Evolutionary conservation across 1,140 invertebrate genomes (phyloP).

Genomic region (Lethocerus indicus): DNA sequence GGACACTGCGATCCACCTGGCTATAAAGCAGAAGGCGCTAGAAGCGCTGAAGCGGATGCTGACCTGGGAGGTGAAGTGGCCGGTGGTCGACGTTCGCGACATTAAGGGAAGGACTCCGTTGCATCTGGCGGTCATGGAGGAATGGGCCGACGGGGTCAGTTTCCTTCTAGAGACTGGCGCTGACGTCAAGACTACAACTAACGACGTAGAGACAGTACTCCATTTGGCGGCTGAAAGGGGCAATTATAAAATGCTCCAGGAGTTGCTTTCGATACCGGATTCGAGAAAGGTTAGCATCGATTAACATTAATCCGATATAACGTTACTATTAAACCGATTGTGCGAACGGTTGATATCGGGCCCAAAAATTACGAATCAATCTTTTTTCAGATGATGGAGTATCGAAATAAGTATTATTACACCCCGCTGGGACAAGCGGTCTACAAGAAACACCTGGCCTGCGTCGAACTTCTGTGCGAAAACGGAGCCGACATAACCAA

Average conservation of each 20-base stretch:
- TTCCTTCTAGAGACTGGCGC: conserved; percentile 49
- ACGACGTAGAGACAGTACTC: conserved; percentile 36
- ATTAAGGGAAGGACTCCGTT: conserved; percentile 52
- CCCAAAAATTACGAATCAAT: too few species aligned
- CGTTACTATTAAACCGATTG: too few species aligned
- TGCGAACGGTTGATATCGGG: too few species aligned
- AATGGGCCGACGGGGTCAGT: conserved; percentile 33
- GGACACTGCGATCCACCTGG: conserved; percentile 39
- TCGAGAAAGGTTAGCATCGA: conserved; percentile 24
- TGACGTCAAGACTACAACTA: conserved; percentile 41
- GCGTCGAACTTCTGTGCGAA: conserved; percentile 28
- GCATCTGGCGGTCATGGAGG: conserved; percentile 57
- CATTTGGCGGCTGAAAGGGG: conserved; percentile 37
- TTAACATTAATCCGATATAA: too few species aligned
- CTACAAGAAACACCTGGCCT: conserved; percentile 24
- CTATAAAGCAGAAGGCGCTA: conserved; percentile 27
- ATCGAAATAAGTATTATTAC: conserved; percentile 26
- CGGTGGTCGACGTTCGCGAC: conserved; percentile 31
- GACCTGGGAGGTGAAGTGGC: conserved; percentile 21
- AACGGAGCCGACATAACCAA: conserved; percentile 26
- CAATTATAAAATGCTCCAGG: conserved; percentile 37
- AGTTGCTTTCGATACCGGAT: conserved; percentile 37
- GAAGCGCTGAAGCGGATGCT: conserved; percentile 27
- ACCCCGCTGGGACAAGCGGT: conserved; percentile 35
- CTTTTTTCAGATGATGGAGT: conserved; percentile 18